Evolutionary conservation across 2,888 invertebrate species (phyloP).

Genomic region (Drosophila mimica): DNA sequence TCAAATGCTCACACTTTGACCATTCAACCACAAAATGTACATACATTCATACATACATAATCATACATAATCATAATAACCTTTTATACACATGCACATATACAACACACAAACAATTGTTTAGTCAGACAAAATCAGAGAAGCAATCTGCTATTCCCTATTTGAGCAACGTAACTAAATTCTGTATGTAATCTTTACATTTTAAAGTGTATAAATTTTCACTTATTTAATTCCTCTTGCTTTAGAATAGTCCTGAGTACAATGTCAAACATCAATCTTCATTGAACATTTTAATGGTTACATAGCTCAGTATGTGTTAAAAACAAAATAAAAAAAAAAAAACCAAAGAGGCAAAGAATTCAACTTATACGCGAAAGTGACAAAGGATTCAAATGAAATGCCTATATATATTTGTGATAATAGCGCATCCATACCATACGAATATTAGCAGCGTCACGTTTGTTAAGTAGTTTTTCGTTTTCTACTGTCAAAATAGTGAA

Average conservation of each 20-base stretch:
- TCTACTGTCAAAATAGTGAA: background rate
- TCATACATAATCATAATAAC: background rate
- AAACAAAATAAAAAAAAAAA: background rate
- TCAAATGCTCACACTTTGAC: slow-evolving; percentile 22
- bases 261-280: background rate
- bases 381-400: background rate
- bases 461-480: background rate
- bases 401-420: background rate
- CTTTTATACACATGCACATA: background rate
- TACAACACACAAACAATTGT: background rate
- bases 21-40: slow-evolving; percentile 7
- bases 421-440: background rate
- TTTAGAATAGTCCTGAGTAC: background rate
- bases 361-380: background rate
- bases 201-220: background rate
- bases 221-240: background rate
- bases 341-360: background rate
- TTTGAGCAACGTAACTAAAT: background rate
- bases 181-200: background rate
- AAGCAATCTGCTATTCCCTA: background rate
- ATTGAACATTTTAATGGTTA: background rate
- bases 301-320: background rate
- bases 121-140: background rate
- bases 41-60: slow-evolving; percentile 4
- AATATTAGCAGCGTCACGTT: background rate